phyloP scores from a whole-genome alignment of 2,113 vertebrate genomes.

The Nesospiza acunhae region DNA sequence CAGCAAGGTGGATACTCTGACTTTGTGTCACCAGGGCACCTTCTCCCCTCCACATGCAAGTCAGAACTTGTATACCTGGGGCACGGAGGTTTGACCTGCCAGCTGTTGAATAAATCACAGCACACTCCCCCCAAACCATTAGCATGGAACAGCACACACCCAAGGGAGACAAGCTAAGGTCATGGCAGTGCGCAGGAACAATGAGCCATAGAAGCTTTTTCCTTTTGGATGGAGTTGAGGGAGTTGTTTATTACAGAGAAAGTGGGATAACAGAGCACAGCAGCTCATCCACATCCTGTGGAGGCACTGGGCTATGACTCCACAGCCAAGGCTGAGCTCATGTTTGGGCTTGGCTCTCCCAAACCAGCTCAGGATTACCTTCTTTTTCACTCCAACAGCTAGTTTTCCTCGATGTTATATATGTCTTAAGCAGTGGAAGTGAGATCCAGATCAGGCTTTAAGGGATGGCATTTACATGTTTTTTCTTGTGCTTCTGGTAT shows the following conservation, averaged over 20 bases:
- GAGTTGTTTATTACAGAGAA: not conserved
- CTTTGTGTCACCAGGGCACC: not conserved
- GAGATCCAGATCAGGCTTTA: slow-evolving; percentile 14
- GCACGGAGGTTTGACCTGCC: not conserved
- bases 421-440: not conserved
- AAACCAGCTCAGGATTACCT: not conserved
- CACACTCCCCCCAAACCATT: not conserved
- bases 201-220: not conserved
- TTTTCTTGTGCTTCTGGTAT: slow-evolving; percentile 17
- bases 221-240: not conserved
- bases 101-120: not conserved
- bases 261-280: not conserved
- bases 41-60: not conserved
- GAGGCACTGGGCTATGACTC: not conserved
- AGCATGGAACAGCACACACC: not conserved
- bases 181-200: not conserved
- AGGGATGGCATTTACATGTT: not conserved
- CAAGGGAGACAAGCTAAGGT: not conserved
- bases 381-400: not conserved
- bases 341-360: not conserved
- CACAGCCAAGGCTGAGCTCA: not conserved
- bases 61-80: slow-evolving; percentile 8
- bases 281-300: not conserved
- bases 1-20: not conserved
- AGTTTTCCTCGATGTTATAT: not conserved